These are phyloP conservation scores for Ptilorrhoa leucosticta DNA, from an alignment of 2,113 vertebrate genomes.

Conservation along the genomic window DNA sequence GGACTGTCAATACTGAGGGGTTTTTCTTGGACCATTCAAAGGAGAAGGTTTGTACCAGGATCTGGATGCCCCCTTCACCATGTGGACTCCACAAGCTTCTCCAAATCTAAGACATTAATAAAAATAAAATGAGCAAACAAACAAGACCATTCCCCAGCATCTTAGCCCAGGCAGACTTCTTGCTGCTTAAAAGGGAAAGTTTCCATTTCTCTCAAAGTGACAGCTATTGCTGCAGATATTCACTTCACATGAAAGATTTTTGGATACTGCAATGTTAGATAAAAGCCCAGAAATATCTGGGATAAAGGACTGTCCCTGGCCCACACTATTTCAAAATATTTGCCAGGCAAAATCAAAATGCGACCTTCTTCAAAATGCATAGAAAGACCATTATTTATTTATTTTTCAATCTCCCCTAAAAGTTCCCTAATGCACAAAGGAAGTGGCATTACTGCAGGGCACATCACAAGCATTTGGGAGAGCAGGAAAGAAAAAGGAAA, in stretches of 20 bases:
- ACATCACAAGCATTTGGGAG: not conserved
- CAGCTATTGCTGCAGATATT: not conserved
- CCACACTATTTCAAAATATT: not conserved
- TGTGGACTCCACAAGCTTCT: not conserved
- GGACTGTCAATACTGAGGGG: not conserved
- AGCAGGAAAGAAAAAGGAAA: not conserved
- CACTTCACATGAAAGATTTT: not conserved
- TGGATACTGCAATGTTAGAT: not conserved
- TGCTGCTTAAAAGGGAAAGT: not conserved
- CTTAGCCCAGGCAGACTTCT: not conserved
- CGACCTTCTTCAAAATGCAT: not conserved
- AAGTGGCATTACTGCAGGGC: not conserved
- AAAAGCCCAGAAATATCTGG: not conserved
- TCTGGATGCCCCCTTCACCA: not conserved
- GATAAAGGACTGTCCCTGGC: not conserved
- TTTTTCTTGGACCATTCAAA: not conserved
- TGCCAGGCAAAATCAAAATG: not conserved
- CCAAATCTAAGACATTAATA: not conserved
- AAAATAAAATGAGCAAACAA: not conserved
- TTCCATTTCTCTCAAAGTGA: not conserved
- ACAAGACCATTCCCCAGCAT: not conserved
- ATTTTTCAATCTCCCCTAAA: not conserved
- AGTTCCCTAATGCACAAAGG: not conserved
- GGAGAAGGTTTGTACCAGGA: not conserved
- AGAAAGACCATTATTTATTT: not conserved